Percentiles rank a stretch among this genome's conserved stretches.
phyloP scores from a whole-genome alignment of 2,113 vertebrate species.

The Myrmophylax atrothorax region DNA sequence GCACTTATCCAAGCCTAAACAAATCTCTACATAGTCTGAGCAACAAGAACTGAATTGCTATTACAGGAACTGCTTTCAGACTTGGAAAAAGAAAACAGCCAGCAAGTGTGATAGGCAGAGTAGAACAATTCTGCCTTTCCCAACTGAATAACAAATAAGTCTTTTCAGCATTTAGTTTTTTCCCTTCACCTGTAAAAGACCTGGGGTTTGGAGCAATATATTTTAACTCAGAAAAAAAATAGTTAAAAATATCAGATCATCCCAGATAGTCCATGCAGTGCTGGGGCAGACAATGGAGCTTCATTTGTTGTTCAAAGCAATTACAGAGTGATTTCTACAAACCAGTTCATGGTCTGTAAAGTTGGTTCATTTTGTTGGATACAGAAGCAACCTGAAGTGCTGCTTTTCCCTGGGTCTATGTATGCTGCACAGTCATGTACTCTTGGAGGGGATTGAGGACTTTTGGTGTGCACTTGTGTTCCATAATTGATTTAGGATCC shows the following conservation, averaged over 20 bases:
- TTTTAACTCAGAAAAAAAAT: neutral
- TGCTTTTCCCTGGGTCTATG: neutral
- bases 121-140: slow-evolving; percentile 29
- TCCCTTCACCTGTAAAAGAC: neutral
- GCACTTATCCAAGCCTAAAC: slow-evolving; percentile 41
- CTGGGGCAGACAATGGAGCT: neutral
- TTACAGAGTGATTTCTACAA: neutral
- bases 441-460: neutral
- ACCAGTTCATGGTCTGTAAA: neutral
- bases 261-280: neutral
- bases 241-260: neutral
- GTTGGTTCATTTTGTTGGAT: neutral
- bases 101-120: neutral
- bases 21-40: slow-evolving; percentile 36
- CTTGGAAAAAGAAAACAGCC: neutral
- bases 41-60: slow-evolving; percentile 27
- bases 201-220: neutral
- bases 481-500: neutral
- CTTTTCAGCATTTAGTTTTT: neutral
- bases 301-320: neutral
- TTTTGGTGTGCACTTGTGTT: neutral
- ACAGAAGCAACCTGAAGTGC: neutral
- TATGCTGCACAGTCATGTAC: neutral
- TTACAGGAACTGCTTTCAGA: slow-evolving; percentile 27
- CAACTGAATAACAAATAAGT: slow-evolving; percentile 19